phyloP scores from a whole-genome alignment of 2,113 vertebrate genomes.

The Perca schrenkii region DNA sequence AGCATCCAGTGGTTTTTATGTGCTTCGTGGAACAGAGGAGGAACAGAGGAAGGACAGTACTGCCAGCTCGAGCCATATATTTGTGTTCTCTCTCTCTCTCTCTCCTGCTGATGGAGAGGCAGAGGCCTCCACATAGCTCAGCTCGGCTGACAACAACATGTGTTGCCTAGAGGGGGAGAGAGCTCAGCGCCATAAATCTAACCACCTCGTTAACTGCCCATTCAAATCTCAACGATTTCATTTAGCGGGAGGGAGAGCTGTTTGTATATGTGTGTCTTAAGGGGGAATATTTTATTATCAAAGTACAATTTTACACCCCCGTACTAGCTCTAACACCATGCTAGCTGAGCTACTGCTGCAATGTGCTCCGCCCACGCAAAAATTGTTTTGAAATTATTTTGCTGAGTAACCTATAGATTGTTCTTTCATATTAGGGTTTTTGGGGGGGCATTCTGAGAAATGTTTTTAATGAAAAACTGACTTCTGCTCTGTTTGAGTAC shows the following conservation, averaged over 20 bases:
- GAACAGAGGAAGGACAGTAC: slow-evolving; percentile 15
- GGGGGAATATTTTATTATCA: slow-evolving; percentile 37
- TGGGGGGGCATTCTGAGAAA: not conserved
- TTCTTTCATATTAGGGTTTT: not conserved
- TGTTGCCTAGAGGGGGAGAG: slow-evolving; percentile 71
- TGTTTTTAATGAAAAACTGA: not conserved
- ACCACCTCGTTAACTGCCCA: slow-evolving; percentile 75
- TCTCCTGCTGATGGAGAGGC: slow-evolving; percentile 58
- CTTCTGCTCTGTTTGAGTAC: not conserved
- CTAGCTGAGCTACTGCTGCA: slow-evolving; percentile 14
- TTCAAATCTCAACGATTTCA: slow-evolving; percentile 77
- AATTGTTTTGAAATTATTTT: not conserved
- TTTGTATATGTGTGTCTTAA: slow-evolving; percentile 32
- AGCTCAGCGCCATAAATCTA: slow-evolving; percentile 67
- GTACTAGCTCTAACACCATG: slow-evolving; percentile 29
- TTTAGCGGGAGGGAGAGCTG: slow-evolving; percentile 62
- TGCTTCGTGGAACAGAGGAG: slow-evolving; percentile 6
- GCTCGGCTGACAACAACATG: slow-evolving; percentile 70
- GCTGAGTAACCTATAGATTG: not conserved
- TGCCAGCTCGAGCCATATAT: slow-evolving; percentile 39
- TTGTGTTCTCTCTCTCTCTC: slow-evolving; percentile 11
- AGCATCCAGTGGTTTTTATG: slow-evolving; percentile 54
- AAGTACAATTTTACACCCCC: slow-evolving; percentile 49
- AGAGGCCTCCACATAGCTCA: slow-evolving; percentile 57
- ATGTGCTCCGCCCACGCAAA: not conserved